Evolutionary conservation across 1,140 invertebrate species (phyloP).

Genomic region (Arctopsyche grandis): DNA sequence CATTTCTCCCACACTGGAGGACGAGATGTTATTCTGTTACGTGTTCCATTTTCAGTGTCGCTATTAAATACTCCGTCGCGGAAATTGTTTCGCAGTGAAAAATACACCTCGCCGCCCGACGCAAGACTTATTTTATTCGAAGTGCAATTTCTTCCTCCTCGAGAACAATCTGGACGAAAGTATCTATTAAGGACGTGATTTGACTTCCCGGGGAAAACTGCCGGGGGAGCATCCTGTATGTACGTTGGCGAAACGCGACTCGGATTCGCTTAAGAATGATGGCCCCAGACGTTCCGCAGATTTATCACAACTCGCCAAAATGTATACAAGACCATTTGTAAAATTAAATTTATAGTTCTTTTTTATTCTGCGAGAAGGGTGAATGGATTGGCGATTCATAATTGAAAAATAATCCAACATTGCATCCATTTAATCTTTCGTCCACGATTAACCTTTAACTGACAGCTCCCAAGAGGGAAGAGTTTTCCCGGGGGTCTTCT

Average conservation of each 20-base stretch:
- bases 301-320: conserved; percentile 12
- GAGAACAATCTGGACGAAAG: conserved; percentile 51
- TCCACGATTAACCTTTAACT: conserved; percentile 45
- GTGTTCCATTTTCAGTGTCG: neutral
- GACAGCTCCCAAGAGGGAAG: conserved; percentile 31
- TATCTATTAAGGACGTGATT: conserved; percentile 55
- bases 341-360: neutral
- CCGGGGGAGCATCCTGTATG: neutral
- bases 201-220: conserved; percentile 42
- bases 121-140: conserved; percentile 51
- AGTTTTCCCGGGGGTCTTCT: conserved; percentile 2
- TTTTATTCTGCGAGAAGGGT: neutral
- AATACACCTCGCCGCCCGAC: conserved; percentile 10
- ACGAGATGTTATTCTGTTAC: neutral
- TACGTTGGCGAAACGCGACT: neutral
- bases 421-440: conserved; percentile 40
- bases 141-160: conserved; percentile 41
- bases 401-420: conserved; percentile 37
- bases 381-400: conserved; percentile 14
- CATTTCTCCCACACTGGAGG: neutral
- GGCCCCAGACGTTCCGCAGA: conserved; percentile 17
- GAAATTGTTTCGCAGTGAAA: conserved; percentile 13
- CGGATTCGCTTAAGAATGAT: conserved; percentile 36
- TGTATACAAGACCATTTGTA: neutral
- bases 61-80: conserved; percentile 8